Evolutionary conservation across 2,888 invertebrate species (phyloP).

Genomic region (Orthosia gothica): DNA sequence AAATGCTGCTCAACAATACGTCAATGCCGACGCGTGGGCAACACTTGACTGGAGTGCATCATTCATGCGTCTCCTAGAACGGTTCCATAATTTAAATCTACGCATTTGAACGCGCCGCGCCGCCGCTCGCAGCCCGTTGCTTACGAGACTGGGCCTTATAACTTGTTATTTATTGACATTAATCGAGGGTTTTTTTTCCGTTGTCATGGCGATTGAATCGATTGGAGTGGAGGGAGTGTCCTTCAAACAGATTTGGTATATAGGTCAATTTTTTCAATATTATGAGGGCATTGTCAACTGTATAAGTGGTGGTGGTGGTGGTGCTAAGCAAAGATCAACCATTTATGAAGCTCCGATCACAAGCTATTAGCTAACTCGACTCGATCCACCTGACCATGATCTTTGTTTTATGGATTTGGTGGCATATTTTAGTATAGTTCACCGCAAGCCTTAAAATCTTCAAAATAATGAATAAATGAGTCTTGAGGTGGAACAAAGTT

Average conservation of each 20-base stretch:
- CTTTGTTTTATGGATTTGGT: too few relatives aligned
- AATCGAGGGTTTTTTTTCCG: not conserved
- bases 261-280: not conserved
- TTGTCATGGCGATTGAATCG: not conserved
- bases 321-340: too few relatives aligned
- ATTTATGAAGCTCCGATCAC: slow-evolving; percentile 33
- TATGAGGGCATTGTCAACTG: not conserved
- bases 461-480: too few relatives aligned
- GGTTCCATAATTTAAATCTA: too few relatives aligned
- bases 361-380: slow-evolving; percentile 6
- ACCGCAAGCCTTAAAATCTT: too few relatives aligned
- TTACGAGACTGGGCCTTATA: not conserved
- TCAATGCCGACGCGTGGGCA: too few relatives aligned
- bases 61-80: not conserved
- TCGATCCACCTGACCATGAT: slow-evolving; percentile 1
- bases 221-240: slow-evolving; percentile 6
- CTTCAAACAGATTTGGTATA: not conserved
- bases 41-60: too few relatives aligned
- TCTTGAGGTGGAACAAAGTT: too few relatives aligned
- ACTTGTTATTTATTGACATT: slow-evolving; percentile 7
- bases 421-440: too few relatives aligned
- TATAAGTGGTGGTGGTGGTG: too few relatives aligned
- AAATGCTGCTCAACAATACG: too few relatives aligned
- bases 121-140: not conserved
- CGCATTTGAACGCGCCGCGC: too few relatives aligned